phyloP scores from a whole-genome alignment of 2,113 vertebrate genomes.

The Neoarius graeffei region DNA sequence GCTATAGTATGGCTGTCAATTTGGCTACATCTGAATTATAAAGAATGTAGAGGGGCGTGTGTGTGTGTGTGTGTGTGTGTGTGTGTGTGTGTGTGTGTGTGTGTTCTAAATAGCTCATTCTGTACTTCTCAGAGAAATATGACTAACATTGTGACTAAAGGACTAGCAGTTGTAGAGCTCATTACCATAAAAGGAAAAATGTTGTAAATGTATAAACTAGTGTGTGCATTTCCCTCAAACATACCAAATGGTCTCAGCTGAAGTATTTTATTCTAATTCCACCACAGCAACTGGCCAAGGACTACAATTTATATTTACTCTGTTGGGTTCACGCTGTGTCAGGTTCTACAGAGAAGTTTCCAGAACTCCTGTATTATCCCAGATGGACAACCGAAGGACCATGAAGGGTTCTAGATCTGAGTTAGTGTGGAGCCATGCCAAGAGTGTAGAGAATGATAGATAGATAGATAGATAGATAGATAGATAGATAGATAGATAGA shows the following conservation, averaged over 20 bases:
- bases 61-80: slow-evolving; percentile 25
- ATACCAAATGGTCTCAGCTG: neutral
- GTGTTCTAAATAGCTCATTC: slow-evolving; percentile 22
- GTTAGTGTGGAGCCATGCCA: neutral
- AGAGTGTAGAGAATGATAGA: no score
- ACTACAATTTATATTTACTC: neutral
- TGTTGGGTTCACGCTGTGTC: neutral
- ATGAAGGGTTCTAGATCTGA: neutral
- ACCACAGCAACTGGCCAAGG: neutral
- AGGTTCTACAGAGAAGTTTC: neutral
- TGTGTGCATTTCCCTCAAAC: neutral
- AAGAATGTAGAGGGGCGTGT: slow-evolving; percentile 65
- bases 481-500: no score
- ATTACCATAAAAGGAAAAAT: slow-evolving; percentile 22
- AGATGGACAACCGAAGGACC: neutral
- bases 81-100: slow-evolving; percentile 35
- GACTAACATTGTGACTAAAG: slow-evolving; percentile 20
- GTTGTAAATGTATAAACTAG: slow-evolving; percentile 9
- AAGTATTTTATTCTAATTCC: neutral
- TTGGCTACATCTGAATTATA: slow-evolving; percentile 74
- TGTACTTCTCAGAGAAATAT: slow-evolving; percentile 23
- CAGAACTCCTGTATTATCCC: neutral
- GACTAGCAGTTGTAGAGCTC: slow-evolving; percentile 18
- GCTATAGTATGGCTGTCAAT: slow-evolving; percentile 74
- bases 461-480: no score